phyloP scores from a whole-genome alignment of 2,113 vertebrate species.

The Dolichotis patagonum region DNA sequence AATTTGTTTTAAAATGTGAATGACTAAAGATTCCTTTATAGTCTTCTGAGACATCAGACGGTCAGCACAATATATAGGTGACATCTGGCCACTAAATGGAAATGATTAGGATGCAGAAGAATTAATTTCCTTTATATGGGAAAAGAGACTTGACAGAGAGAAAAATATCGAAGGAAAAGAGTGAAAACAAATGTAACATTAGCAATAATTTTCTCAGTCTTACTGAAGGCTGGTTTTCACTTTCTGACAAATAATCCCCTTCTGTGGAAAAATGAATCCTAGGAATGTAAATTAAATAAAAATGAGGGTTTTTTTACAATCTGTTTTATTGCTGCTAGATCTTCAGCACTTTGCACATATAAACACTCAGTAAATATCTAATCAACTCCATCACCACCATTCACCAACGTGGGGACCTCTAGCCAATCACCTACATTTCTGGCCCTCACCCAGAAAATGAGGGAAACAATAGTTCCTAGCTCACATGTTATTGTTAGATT shows the following conservation, averaged over 20 bases:
- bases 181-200: not conserved
- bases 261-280: not conserved
- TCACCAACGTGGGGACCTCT: not conserved
- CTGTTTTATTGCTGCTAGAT: not conserved
- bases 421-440: not conserved
- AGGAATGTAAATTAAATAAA: not conserved
- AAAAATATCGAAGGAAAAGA: not conserved
- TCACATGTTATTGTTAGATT: slow-evolving; percentile 12
- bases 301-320: not conserved
- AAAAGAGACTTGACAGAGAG: not conserved
- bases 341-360: not conserved
- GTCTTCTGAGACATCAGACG: slow-evolving; percentile 6
- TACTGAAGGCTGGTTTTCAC: slow-evolving; percentile 17
- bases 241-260: not conserved
- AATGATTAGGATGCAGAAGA: slow-evolving; percentile 46
- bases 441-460: not conserved
- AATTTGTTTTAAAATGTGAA: not conserved
- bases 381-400: not conserved
- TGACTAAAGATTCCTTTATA: slow-evolving; percentile 11
- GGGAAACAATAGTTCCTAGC: not conserved
- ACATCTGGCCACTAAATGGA: not conserved
- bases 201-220: not conserved
- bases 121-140: slow-evolving; percentile 22
- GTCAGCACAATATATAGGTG: not conserved
- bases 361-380: not conserved